Base-by-base conservation (phyloP, 2,797 vertebrate genomes). In the Adelosebastes latens region DNA sequence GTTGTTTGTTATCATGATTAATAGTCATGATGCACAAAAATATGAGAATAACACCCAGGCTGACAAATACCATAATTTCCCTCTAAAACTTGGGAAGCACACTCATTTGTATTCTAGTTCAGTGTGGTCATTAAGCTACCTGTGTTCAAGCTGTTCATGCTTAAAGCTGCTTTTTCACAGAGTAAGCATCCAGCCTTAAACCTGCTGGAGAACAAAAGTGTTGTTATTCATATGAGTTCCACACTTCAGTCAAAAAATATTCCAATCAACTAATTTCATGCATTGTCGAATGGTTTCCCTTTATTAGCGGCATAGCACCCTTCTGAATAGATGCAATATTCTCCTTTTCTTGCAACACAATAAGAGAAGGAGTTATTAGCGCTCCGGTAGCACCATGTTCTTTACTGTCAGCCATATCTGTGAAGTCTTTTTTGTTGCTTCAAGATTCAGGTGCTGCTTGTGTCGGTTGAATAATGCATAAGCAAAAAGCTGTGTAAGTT, bases 151-250 rank as follows among this genome's bases (percentile, higher is more conserved):
- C 27, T 69, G 9, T 63, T 77, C 18, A 61, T 25, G 64, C 67
- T 79, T 39, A 27, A 64, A 69, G 46, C 25, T 77, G 79, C 70
- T n/a, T 42, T 71, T 85, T 79, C 72, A 79, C 56, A 68, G 36
- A 77, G 42, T 31, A 75, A 56, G n/a, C 29, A 69, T 63, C 25
- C 39, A 68, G n/a, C 20, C 60, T 66, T 58, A 24, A 72, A 81
- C 64, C 59, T 87, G 46, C 75, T 75, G 14, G 18, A 79, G 70
- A 89, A 85, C 46, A 73, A 77, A 84, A 61, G n/a, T 74, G 22
- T 75, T 81, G n/a, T 82, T 85, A 52, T 88, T 88, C 78, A 80
- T 80, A 87, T 89, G 77, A 80, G 61, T 65, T 78, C 27, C 79
- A 80, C 36, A 73, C 78, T 86, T 79, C 75, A 75, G 89, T 88